These are phyloP conservation scores for Daphoenositta chrysoptera DNA, from an alignment of 2,113 vertebrate genomes.

Conservation along the genomic window DNA sequence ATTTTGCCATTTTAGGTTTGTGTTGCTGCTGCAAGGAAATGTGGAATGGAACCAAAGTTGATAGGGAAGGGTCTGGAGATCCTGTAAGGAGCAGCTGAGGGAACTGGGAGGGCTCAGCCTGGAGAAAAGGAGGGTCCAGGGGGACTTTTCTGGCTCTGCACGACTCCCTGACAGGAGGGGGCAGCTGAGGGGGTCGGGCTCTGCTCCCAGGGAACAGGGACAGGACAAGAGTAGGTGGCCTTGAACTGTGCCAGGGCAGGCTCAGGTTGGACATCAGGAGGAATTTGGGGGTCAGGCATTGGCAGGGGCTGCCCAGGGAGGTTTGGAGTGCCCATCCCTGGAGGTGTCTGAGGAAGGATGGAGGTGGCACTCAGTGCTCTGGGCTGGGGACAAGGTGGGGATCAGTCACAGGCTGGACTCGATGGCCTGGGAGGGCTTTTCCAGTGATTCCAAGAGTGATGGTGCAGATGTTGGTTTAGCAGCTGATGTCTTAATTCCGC, in stretches of 20 bases:
- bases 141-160: not conserved
- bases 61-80: not conserved
- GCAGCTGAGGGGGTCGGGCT: fast-evolving
- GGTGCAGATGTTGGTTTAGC: not conserved
- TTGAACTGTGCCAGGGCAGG: not conserved
- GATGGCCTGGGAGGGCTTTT: not conserved
- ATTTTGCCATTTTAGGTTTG: not conserved
- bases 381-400: not conserved
- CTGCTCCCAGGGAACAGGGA: not conserved
- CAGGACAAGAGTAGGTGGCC: fast-evolving
- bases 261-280: fast-evolving
- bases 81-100: not conserved
- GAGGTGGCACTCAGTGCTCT: not conserved
- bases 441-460: not conserved
- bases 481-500: not conserved
- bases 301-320: not conserved
- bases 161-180: not conserved
- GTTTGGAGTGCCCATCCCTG: not conserved
- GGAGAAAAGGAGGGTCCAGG: not conserved
- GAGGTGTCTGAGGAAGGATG: fast-evolving
- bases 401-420: fast-evolving
- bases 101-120: not conserved
- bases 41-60: not conserved
- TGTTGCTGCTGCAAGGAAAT: not conserved
- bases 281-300: not conserved